Percentiles rank a stretch among this genome's conserved stretches.
These are phyloP conservation scores for Sialia sialis DNA, from an alignment of 2,113 vertebrate species.

Conservation along the genomic window DNA sequence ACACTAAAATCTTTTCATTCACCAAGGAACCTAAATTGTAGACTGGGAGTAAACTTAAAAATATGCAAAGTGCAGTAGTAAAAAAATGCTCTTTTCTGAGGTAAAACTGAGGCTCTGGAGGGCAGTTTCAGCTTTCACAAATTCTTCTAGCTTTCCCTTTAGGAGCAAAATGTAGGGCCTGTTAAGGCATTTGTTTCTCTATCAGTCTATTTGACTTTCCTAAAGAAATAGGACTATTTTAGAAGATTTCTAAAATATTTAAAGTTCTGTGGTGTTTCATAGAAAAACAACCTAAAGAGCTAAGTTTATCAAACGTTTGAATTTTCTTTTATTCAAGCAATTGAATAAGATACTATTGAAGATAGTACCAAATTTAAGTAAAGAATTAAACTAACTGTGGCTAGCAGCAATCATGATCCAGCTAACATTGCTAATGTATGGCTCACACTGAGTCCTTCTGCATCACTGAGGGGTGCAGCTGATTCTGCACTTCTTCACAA, in stretches of 20 bases:
- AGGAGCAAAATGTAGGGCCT: neutral
- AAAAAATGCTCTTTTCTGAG: neutral
- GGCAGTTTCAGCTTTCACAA: neutral
- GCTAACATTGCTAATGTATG: neutral
- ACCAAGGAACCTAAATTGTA: neutral
- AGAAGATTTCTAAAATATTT: neutral
- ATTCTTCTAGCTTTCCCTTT: neutral
- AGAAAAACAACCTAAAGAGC: neutral
- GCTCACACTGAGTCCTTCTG: neutral
- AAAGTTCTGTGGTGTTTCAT: neutral
- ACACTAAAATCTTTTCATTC: neutral
- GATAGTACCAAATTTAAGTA: neutral
- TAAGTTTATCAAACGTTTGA: neutral
- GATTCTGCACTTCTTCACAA: neutral
- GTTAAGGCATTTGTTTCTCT: neutral
- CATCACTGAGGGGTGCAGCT: neutral
- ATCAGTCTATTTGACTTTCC: neutral
- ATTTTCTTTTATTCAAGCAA: neutral
- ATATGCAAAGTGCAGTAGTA: neutral
- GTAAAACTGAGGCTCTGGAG: slow-evolving; percentile 4
- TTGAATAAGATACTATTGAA: neutral
- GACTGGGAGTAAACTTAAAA: neutral
- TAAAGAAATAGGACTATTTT: neutral
- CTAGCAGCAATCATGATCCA: neutral
- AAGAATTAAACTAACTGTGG: neutral